Base-by-base conservation (phyloP, 2,113 vertebrate species). In the Burhinus oedicnemus region DNA sequence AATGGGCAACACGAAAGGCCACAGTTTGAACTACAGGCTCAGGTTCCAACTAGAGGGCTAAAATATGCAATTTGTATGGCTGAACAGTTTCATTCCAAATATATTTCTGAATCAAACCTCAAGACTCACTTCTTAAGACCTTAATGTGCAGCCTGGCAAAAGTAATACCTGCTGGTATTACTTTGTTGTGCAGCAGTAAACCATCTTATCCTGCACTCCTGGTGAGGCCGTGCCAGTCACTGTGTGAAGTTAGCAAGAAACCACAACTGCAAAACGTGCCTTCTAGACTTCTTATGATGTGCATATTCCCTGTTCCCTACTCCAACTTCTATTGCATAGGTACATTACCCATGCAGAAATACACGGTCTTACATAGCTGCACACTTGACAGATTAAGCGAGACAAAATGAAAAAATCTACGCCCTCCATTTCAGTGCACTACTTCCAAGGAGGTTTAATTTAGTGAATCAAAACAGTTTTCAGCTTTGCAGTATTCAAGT, bases 391-490 rank as follows among this genome's bases (percentile, higher is more conserved):
- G 89, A 91, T n/a, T 42, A 45, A 80, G 49, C 58, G 29, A 83
- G 81, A 61, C 78, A 69, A 86, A 86, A 62, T 11, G 27, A 74
- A 40, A 72, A 57, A 72, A 61, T 6, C 70, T 85, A 12, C 21
- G 45, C 26, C 55, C 86, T 83, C 86, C 54, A 29, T 23, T 84
- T 44, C 62, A 77, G 60, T 79, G 84, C 49, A 82, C 82, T 76
- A n/a, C 38, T 91, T 80, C 72, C 87, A 94, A 90, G 66, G 66
- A 89, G 66, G 54, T 77, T 94, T 95, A 77, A 96, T 95, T 95
- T 79, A 95, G 77, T 52, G 58, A 95, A 95, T 85, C 84, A 83
- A 93, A 97, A 85, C 81, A 77, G 42, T 81, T 69, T 89, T 77
- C 90, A 89, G 77, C 61, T 58, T 72, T 80, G 76, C 47, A 90